Evolutionary conservation across 2,113 vertebrate species (phyloP), one percentile per base, ranked within the genome.

Genomic region (Seriola rivoliana): DNA sequence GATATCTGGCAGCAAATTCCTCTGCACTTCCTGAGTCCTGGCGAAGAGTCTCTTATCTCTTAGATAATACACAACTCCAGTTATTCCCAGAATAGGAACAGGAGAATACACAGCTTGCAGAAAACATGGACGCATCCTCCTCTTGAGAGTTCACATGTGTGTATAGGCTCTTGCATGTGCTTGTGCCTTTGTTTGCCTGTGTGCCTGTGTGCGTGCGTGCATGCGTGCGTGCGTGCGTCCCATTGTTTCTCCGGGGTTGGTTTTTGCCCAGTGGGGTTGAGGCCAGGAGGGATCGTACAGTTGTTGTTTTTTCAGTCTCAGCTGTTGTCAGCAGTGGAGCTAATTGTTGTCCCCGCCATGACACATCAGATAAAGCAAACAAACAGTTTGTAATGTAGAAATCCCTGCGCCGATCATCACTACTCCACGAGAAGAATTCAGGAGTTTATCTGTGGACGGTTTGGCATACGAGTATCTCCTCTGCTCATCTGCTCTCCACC

Each of bases 1-100:
- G 92, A 88, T 93, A 95, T 95, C 94, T 93, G 86, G 91, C 91
- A 92, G 92, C 85, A 91, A 94, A 95, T 95, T 95, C 95, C 94
- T 95, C n/a, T 40, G 88, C 88, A 91, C 94, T 95, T 96, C 95
- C 94, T 95, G 95, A 92, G 88, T 91, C 89, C 91, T 88, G 90
- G 93, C 89, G 90, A 72, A 91, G 86, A 85, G 87, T 77, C 80
- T 17, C 92, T 94, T 95, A 96, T 96, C 95, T 94, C 82, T 89
- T 69, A 92, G 94, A 95, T 94, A 95, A 93, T 89, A 87, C 86
- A 77, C 87, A 86, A 88, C 89, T 94, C 77, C 14, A 93, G 91
- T 85, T 88, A 90, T 90, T 95, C 94, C 93, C 92, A 95, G 93
- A 95, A 95, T 95, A 95, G 92, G 69, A 29, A 29, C 78, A 32